Base-by-base conservation (phyloP, 2,888 invertebrate genomes). In the Liopterus haemorrhoidalis region DNA sequence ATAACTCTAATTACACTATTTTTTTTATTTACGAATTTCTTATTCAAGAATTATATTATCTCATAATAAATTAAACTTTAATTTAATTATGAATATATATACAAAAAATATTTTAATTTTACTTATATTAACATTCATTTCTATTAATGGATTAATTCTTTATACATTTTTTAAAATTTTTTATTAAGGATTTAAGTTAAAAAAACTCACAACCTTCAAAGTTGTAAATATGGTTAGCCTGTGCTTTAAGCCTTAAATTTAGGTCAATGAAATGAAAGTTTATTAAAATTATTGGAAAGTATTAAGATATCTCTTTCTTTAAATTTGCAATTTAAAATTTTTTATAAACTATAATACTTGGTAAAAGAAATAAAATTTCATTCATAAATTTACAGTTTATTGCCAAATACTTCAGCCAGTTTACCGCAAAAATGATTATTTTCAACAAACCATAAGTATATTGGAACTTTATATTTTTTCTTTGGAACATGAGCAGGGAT, bases 391-490 rank as follows among this genome's bases (percentile, higher is more conserved):
- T 76, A 77, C 76, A 78, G 69, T 76, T 73, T 77, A 76, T 69
- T 66, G 71, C 76, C 70, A 76, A 68, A 57, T 54, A n/a, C n/a
- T 69, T 78, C 77, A 75, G 76, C 72, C 76, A 78, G 73, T 74
- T 74, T 74, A 75, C 71, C 65, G 66, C 70, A 71, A 72, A 80
- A 79, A 73, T 82, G 82, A 71, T 62, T 82, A 62, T 79, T 73
- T 63, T 81, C 79, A 47, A 80, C 79, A 60, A 80, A 81, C 70
- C 83, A 85, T 73, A 85, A 84, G 71, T 79, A 83, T 72, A 85
- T 84, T 75, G 82, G 81, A 57, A 79, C 79, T 50, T 65, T 83
- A 70, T 83, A 85, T 68, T 79, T 83, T 67, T 71, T 80, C 63
- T 75, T 78, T 63, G 77, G 78, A 31, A 69, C 76, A 55, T 84